phyloP scores from a whole-genome alignment of 2,797 vertebrate genomes.

The Salarias fasciatus region DNA sequence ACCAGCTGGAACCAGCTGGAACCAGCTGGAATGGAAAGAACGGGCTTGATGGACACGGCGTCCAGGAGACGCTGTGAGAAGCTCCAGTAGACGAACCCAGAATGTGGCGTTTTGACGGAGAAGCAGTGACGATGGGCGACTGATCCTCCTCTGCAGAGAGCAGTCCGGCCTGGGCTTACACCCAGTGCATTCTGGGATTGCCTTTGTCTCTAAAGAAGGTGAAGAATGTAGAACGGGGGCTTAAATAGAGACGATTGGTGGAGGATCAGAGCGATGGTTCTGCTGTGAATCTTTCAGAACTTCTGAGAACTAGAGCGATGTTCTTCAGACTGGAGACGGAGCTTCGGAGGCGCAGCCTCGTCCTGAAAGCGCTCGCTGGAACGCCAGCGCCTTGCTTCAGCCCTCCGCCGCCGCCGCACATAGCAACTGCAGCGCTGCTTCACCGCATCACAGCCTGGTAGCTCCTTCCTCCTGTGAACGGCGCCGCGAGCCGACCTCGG shows the following conservation, averaged over 20 bases:
- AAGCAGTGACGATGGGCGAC: no score
- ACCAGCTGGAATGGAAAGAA: no score
- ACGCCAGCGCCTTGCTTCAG: slow-evolving; percentile 21
- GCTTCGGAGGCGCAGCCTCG: slow-evolving; percentile 22
- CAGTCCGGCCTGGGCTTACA: not conserved
- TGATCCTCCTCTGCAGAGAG: not conserved
- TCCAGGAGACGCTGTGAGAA: no score
- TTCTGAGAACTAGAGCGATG: slow-evolving; percentile 9
- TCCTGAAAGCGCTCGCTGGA: slow-evolving; percentile 23
- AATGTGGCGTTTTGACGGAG: no score
- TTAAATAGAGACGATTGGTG: not conserved
- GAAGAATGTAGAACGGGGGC: not conserved
- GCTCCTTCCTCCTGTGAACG: no score
- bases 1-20: no score
- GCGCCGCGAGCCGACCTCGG: no score
- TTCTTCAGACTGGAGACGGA: slow-evolving; percentile 22
- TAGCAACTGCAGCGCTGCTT: slow-evolving; percentile 27
- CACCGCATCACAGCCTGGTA: slow-evolving; percentile 8
- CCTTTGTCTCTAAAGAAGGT: not conserved
- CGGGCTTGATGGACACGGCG: no score
- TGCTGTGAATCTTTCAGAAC: slow-evolving; percentile 2
- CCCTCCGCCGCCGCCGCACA: not conserved
- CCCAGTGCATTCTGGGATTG: not conserved
- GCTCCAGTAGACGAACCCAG: no score
- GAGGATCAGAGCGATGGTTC: not conserved